A percentile compares a stretch with the other conserved stretches of the same genome.
These are phyloP conservation scores for Macrosiphum euphorbiae DNA, from an alignment of 2,888 invertebrate genomes.

Conservation along the genomic window DNA sequence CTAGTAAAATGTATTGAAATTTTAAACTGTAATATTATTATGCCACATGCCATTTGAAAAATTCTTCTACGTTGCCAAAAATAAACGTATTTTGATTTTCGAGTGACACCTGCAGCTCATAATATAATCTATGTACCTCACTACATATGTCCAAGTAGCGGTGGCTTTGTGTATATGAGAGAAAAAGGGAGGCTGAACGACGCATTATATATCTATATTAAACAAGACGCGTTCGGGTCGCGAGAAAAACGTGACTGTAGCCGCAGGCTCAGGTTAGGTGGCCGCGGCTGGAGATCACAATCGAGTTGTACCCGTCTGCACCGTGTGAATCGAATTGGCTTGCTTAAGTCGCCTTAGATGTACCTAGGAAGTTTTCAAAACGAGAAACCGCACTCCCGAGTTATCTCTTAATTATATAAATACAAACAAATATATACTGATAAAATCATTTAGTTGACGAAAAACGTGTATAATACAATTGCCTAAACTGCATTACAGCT, in stretches of 20 bases:
- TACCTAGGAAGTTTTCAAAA: neutral
- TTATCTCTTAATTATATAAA: neutral
- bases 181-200: neutral
- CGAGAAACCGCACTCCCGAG: neutral
- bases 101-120: neutral
- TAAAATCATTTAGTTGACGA: neutral
- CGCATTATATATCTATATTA: neutral
- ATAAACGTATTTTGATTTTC: neutral
- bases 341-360: neutral
- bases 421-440: neutral
- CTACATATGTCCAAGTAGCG: neutral
- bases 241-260: conserved; percentile 13
- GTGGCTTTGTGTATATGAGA: neutral
- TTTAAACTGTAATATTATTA: neutral
- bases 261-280: neutral
- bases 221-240: conserved; percentile 6
- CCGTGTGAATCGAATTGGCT: conserved; percentile 33
- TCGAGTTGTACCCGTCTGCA: neutral
- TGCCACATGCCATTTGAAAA: neutral
- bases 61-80: neutral
- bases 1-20: neutral
- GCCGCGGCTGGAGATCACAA: conserved; percentile 10
- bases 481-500: neutral
- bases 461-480: neutral
- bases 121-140: neutral